Evolutionary conservation across 2,797 vertebrate genomes (phyloP).

Genomic region (Pseudomugil gertrudae): DNA sequence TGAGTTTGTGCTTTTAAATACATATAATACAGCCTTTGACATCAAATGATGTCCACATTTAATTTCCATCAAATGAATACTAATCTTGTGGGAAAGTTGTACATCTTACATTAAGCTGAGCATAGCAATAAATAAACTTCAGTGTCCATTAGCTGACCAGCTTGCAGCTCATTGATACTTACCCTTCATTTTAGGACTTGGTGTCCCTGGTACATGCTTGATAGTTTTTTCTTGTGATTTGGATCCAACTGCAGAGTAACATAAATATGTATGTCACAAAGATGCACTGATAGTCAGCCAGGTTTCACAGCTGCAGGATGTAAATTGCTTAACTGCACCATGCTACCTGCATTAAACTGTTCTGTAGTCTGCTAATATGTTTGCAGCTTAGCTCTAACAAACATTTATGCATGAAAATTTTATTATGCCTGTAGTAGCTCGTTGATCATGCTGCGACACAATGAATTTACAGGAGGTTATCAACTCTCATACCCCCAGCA

Average conservation of each 20-base stretch:
- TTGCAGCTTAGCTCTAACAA: constrained; percentile 19
- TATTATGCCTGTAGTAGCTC: constrained; percentile 16
- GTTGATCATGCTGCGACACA: background rate
- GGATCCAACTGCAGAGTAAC: constrained; percentile 86
- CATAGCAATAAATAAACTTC: background rate
- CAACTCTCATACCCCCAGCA: background rate
- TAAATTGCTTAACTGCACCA: constrained; percentile 43
- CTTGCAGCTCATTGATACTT: constrained; percentile 66
- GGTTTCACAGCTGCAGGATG: constrained; percentile 36
- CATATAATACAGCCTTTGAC: background rate
- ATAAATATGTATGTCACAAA: constrained; percentile 66
- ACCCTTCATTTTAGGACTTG: constrained; percentile 94
- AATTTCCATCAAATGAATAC: background rate
- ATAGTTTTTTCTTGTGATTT: constrained; percentile 93
- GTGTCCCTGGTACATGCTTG: constrained; percentile 87
- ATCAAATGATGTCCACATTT: background rate
- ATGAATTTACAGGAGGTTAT: constrained; percentile 4
- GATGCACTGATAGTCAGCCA: constrained; percentile 35
- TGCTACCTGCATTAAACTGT: constrained; percentile 20
- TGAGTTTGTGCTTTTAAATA: background rate
- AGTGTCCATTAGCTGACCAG: constrained; percentile 16
- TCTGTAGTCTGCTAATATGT: constrained; percentile 18
- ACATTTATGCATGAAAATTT: constrained; percentile 12
- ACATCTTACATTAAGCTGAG: background rate
- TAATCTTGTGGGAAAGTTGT: background rate